A percentile compares a stretch with the other conserved stretches of the same genome.
These are phyloP conservation scores for Aphrophora alni DNA, from an alignment of 2,888 invertebrate genomes.

Conservation along the genomic window DNA sequence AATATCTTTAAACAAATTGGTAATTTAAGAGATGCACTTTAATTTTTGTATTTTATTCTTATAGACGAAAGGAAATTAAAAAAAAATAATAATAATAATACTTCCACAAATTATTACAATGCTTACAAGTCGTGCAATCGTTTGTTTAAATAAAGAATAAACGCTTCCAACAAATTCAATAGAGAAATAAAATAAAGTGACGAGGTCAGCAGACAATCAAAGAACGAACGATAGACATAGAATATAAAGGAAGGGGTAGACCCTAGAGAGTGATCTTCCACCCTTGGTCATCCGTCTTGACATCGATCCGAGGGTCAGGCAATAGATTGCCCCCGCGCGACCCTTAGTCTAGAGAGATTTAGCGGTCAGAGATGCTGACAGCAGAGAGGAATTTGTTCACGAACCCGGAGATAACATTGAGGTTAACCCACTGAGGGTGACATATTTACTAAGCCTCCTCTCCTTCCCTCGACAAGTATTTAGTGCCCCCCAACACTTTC, in stretches of 20 bases:
- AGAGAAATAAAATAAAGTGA: background rate
- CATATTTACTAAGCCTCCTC: constrained; percentile 29
- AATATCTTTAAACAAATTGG: too few relatives aligned
- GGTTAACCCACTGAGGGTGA: constrained; percentile 32
- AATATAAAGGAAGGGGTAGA: background rate
- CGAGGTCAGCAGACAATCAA: constrained; percentile 5
- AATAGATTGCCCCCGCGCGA: constrained; percentile 19
- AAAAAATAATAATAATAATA: too few relatives aligned
- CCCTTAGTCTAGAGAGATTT: constrained; percentile 20
- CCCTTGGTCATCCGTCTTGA: constrained; percentile 2
- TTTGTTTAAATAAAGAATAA: too few relatives aligned
- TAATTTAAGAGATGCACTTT: too few relatives aligned
- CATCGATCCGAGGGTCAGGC: constrained; percentile 9
- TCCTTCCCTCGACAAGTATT: constrained; percentile 8
- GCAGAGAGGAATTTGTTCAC: constrained; percentile 27
- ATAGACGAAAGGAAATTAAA: too few relatives aligned
- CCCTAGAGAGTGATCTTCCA: constrained; percentile 4
- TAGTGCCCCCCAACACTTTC: background rate
- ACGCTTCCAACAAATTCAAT: background rate
- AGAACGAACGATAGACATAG: background rate
- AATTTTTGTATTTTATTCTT: too few relatives aligned
- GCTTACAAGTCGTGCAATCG: too few relatives aligned
- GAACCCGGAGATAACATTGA: constrained; percentile 32
- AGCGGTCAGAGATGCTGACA: constrained; percentile 11
- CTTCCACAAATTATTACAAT: too few relatives aligned